phyloP scores from a whole-genome alignment of 2,888 invertebrate genomes.

The Phengaris alcon region DNA sequence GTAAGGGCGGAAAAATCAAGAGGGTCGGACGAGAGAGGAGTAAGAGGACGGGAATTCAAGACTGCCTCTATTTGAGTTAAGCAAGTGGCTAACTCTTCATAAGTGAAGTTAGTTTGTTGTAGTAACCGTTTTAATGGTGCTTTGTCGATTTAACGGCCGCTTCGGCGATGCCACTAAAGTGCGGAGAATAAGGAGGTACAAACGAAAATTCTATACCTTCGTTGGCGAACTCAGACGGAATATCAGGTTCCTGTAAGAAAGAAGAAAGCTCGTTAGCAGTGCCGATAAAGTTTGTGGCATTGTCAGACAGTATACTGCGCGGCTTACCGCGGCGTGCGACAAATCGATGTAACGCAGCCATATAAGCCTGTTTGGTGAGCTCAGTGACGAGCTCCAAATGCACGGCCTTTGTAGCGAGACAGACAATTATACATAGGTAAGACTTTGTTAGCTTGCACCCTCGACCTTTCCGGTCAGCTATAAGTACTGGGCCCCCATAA shows the following conservation, averaged over 20 bases:
- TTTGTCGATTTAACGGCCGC: constrained; percentile 7
- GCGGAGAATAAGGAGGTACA: neutral
- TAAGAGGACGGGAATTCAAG: too few relatives aligned
- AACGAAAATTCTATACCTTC: too few relatives aligned
- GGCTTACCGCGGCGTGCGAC: neutral
- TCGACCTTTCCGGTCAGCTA: too few relatives aligned
- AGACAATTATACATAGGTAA: too few relatives aligned
- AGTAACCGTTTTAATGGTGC: neutral
- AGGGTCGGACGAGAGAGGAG: too few relatives aligned
- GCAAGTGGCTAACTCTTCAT: constrained; percentile 14
- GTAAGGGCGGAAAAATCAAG: neutral
- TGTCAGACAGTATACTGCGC: neutral
- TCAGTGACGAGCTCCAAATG: too few relatives aligned
- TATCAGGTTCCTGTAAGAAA: too few relatives aligned
- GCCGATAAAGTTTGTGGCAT: neutral
- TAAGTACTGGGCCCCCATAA: neutral
- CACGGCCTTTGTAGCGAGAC: too few relatives aligned
- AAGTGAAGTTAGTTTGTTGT: neutral
- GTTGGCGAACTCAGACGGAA: too few relatives aligned
- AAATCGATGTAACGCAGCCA: neutral
- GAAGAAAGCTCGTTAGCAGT: too few relatives aligned
- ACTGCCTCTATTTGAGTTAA: neutral
- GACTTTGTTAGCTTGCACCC: too few relatives aligned
- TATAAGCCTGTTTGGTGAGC: neutral
- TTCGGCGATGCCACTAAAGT: neutral